Base-by-base conservation (phyloP, 2,888 invertebrate genomes). In the Cheilosia pagana region DNA sequence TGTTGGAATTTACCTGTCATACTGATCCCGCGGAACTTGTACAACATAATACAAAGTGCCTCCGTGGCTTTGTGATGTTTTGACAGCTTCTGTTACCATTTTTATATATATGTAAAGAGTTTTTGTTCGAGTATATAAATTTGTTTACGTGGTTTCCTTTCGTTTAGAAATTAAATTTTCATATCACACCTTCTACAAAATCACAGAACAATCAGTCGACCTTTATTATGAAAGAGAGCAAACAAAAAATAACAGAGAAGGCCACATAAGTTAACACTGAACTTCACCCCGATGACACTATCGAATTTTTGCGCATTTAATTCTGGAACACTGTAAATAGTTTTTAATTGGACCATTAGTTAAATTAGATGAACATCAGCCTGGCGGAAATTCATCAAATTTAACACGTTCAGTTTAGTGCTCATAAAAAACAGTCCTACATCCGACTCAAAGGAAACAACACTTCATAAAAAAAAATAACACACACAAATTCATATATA, bases 1-100 rank as follows among this genome's bases (percentile, higher is more conserved):
- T 19, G 31, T 45, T 62, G 1, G 35, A 63, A 14, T 70, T 35
- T 85, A 85, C 85, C 85, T 85, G 59, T 81, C 81, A 35, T 39
- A 71, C 50, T 81, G 77, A 65, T 81, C 86, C 57, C 81, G 76
- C n/a, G 86, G 86, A 59, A 86, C 81, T 62, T 86, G 86, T 31
- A 81, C 81, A 25, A 86, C 86, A 59, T 86, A 86, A 43, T 86
- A 86, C 67, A 86, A 52, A 3, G 81, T 86, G 8, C 86, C 86
- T 35, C 86, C 86, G 52, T 86, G 86, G 45, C 86, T 86, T 77
- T 86, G 86, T 77, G 86, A 86, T 60, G 81, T 86, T 63, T 86
- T 86, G 70, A 86, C 86, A 76, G 81, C 76, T 50, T 86, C 86
- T 45, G 81, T 81, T 65, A 81, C 72, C 86, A 86, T 86, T 74